These are phyloP conservation scores for Rynchops niger DNA, from an alignment of 2,113 vertebrate genomes.

Conservation along the genomic window DNA sequence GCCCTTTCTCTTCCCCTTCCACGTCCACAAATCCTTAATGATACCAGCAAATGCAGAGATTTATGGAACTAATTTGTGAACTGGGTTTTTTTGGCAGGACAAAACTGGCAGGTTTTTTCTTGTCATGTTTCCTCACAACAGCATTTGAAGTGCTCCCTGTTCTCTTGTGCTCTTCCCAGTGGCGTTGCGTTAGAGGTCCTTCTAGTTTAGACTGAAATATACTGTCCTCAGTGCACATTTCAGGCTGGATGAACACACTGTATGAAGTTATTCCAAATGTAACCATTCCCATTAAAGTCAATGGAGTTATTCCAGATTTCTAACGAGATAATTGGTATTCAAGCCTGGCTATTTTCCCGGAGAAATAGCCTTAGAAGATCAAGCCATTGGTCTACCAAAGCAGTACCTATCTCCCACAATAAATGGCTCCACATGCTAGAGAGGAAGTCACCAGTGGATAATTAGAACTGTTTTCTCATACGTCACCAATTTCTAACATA, in stretches of 20 bases:
- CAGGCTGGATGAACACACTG: background rate
- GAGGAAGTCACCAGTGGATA: background rate
- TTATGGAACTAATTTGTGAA: background rate
- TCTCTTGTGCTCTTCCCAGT: background rate
- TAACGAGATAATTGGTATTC: background rate
- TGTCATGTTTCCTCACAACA: background rate
- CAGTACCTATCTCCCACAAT: background rate
- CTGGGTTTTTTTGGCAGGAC: background rate
- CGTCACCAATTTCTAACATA: background rate
- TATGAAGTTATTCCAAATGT: background rate
- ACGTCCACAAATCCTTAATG: slow-evolving; percentile 7
- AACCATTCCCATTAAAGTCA: background rate
- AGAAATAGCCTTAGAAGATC: background rate
- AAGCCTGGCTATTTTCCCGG: background rate
- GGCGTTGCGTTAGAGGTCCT: background rate
- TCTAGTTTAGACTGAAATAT: background rate
- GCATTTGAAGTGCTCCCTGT: background rate
- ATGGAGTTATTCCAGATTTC: background rate
- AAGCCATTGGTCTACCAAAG: background rate
- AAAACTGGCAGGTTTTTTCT: no score
- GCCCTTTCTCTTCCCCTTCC: background rate
- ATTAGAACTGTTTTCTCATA: background rate
- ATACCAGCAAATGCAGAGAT: background rate
- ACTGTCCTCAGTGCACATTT: background rate
- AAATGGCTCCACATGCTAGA: background rate